Evolutionary conservation across 1,140 invertebrate species (phyloP), one percentile per base, ranked within the genome.

Genomic region (Cyclina sinensis): DNA sequence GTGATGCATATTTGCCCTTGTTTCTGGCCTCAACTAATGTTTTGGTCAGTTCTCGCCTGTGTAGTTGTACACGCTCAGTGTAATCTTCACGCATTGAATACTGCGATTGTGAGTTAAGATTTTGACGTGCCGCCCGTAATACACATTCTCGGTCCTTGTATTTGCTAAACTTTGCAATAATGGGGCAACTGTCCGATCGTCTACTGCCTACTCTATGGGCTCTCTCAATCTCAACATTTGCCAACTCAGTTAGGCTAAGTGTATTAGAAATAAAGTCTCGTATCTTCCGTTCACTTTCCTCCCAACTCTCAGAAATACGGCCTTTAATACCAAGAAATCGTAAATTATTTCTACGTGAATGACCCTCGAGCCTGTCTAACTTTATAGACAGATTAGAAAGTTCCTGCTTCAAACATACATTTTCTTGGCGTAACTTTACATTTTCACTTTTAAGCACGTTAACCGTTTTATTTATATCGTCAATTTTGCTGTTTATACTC

Each of bases 251-350:
- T 65, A 65, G 59, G n/a, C n/a, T 24, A 65, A 65, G n/a, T 7
- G 59, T 65, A 65, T 30, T 65, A n/a, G 59, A 24, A 65, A 65
- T 65, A 30, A 65, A 65, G 59, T 65, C n/a, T n/a, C 9, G n/a
- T n/a, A n/a, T n/a, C 46, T 18, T 48, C 46, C 46, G 46, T 48
- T 48, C 46, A 48, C 46, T 48, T 48, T 65, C 59, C 21, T 65
- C 59, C 59, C 59, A 65, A n/a, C 59, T 30, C 59, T 65, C 59
- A n/a, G 59, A 65, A 65, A 65, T 65, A 65, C 59, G 59, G 59
- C 59, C n/a, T 65, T n/a, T 65, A n/a, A n/a, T n/a, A n/a, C n/a
- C n/a, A n/a, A n/a, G n/a, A n/a, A n/a, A n/a, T n/a, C n/a, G n/a
- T n/a, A 65, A 65, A 65, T 24, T 65, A 65, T 65, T 65, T 65